Evolutionary conservation across 1,140 invertebrate genomes (phyloP).

Genomic region (Aphelenchoides fujianensis): DNA sequence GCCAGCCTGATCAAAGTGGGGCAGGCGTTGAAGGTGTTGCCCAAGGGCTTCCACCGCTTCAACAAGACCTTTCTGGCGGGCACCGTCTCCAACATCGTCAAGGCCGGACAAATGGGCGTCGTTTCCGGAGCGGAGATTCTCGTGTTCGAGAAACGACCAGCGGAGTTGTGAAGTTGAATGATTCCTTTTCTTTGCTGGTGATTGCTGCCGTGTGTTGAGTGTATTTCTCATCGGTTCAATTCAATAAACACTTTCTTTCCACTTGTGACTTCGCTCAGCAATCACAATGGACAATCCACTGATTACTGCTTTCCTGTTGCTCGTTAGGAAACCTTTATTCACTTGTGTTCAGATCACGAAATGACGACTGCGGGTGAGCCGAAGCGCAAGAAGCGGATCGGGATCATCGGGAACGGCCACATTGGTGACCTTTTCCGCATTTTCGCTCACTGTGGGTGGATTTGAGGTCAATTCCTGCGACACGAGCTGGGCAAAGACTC

Average conservation of each 20-base stretch:
- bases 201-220: too few species aligned
- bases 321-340: too few species aligned
- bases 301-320: too few species aligned
- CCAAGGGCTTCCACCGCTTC: constrained; percentile 54
- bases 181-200: too few species aligned
- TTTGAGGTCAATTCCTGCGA: constrained; percentile 65
- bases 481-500: constrained; percentile 59
- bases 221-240: not conserved
- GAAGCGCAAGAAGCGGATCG: constrained; percentile 55
- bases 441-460: constrained; percentile 1
- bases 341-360: not conserved
- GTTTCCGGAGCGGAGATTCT: constrained; percentile 52
- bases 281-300: constrained; percentile 33
- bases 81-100: constrained; percentile 54
- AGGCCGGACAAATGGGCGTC: constrained; percentile 51
- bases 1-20: constrained; percentile 43
- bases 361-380: not conserved
- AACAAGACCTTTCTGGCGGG: constrained; percentile 57
- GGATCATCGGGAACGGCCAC: constrained; percentile 67
- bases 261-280: not conserved
- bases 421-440: constrained; percentile 56
- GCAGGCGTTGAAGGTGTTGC: constrained; percentile 48
- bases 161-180: not conserved
- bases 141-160: constrained; percentile 45
- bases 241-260: not conserved